Base-by-base conservation (phyloP, 2,888 invertebrate species). In the Leptopilina drosophilae region DNA sequence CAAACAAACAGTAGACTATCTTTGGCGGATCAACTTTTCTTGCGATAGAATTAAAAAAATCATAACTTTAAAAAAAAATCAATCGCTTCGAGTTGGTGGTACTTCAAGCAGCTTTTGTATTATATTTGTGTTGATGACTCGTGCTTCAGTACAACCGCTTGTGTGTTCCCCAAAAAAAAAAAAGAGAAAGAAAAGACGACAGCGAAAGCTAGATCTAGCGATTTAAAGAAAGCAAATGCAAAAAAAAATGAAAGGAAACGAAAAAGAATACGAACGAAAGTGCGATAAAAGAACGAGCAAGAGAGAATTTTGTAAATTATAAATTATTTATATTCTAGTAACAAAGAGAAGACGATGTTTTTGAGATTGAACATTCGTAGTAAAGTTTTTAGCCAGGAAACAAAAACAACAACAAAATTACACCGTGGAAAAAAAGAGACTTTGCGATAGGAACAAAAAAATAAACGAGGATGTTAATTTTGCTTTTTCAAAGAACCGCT, bases 271-370 rank as follows among this genome's bases (percentile, higher is more conserved):
- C 66, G 62, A 64, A 53, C 77, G 73, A 77, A 42, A 76, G 69
- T 65, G 46, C 59, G 33, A 20, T 53, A 59, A 66, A 49, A 49
- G 49, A 49, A 65, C 49, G 46, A 76, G 75, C 67, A 77, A 80
- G 80, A 77, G 78, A 82, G 80, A 82, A 64, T 85, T 88, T 85
- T 89, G 86, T 90, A 88, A 88, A 89, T 89, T 88, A 88, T 89
- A 88, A 88, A 89, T 90, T 88, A 89, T 89, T 90, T 89, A 89
- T 87, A 88, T 86, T 84, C 84, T 87, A 82, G 84, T 84, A 87
- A 88, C 8, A 82, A 20, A 20, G 20, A 20, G 20, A 20, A 83
- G 85, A 86, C 80, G 82, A 85, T 78, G 82, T 78, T 82, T 49
- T 82, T 82, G 78, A 82, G 80, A 82, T 86, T 87, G 85, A 49